phyloP scores from a whole-genome alignment of 2,888 invertebrate genomes.

The Chloromyia formosa region DNA sequence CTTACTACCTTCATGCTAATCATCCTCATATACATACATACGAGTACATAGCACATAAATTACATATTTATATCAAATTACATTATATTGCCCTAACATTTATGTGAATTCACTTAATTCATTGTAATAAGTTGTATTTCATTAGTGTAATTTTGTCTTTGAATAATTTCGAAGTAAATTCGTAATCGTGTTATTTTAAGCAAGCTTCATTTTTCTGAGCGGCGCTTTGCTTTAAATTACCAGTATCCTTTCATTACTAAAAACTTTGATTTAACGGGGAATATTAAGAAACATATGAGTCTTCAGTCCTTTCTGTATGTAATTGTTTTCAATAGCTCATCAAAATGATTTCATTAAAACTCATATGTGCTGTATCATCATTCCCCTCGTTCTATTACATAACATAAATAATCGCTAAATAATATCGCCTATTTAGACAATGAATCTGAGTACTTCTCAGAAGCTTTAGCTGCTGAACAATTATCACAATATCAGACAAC shows the following conservation, averaged over 20 bases:
- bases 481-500: conserved; percentile 63
- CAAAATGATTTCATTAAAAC: not conserved
- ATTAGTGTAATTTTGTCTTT: not conserved
- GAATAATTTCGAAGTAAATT: not conserved
- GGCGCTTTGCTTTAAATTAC: not conserved
- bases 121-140: not conserved
- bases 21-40: no score
- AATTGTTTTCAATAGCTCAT: not conserved
- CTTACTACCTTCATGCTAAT: not conserved
- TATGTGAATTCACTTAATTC: not conserved
- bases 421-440: conserved; percentile 52
- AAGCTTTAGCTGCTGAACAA: conserved; percentile 65
- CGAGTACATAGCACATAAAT: no score
- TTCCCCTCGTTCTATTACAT: no score
- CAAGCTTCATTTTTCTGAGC: not conserved
- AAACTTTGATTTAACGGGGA: not conserved
- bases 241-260: no score
- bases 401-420: not conserved
- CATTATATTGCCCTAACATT: no score
- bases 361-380: not conserved
- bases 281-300: not conserved
- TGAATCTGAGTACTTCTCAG: conserved; percentile 65
- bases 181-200: not conserved
- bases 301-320: not conserved
- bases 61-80: no score